phyloP scores from a whole-genome alignment of 2,888 invertebrate species.

The Folsomia candida region DNA sequence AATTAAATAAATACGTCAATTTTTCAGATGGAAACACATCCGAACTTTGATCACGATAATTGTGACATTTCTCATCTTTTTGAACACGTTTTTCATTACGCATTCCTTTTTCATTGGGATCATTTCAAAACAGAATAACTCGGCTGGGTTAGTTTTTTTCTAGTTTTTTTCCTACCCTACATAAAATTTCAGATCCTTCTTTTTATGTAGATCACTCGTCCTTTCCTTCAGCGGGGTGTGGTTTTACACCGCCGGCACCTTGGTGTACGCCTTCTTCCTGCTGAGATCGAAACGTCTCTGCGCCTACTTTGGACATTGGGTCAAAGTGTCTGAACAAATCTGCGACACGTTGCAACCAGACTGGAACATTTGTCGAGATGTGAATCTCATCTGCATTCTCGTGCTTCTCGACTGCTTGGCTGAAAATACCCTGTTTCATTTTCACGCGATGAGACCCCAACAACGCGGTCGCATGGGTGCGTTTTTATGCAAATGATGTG shows the following conservation, averaged over 20 bases:
- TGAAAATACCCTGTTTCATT: slow-evolving; percentile 45
- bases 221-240: slow-evolving; percentile 38
- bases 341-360: slow-evolving; percentile 23
- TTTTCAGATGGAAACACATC: slow-evolving; percentile 35
- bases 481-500: background rate
- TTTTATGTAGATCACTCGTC: slow-evolving; percentile 28
- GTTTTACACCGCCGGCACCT: slow-evolving; percentile 40
- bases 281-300: slow-evolving; percentile 23
- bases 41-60: slow-evolving; percentile 29
- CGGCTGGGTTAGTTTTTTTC: slow-evolving; percentile 33
- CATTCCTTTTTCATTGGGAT: slow-evolving; percentile 27
- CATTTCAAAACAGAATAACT: slow-evolving; percentile 17
- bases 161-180: background rate
- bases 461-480: slow-evolving; percentile 17
- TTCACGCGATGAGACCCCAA: slow-evolving; percentile 36
- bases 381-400: slow-evolving; percentile 36
- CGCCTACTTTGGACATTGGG: slow-evolving; percentile 35
- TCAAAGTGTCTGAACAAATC: slow-evolving; percentile 22
- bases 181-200: background rate
- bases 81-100: slow-evolving; percentile 33
- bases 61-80: slow-evolving; percentile 26
- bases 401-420: slow-evolving; percentile 39
- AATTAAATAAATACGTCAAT: background rate
- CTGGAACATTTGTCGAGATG: slow-evolving; percentile 22
- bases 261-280: slow-evolving; percentile 40